phyloP scores from a whole-genome alignment of 2,113 vertebrate species.

The Rhinichthys klamathensis region DNA sequence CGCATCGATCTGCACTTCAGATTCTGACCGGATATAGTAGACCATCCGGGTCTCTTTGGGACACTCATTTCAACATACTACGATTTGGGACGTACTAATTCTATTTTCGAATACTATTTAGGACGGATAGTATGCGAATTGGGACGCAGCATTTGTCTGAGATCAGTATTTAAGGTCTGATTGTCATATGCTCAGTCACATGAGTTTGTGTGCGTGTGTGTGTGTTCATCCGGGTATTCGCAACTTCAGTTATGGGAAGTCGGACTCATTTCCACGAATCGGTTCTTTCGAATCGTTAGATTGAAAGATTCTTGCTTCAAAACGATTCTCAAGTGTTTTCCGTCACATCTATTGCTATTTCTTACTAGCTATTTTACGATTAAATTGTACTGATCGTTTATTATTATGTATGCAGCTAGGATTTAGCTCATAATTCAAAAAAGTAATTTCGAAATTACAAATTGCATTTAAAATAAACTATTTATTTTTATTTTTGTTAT shows the following conservation, averaged over 20 bases:
- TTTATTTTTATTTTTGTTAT: too few species aligned
- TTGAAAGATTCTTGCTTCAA: neutral
- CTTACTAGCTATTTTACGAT: neutral
- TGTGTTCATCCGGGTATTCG: neutral
- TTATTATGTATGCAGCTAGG: neutral
- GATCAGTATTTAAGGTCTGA: neutral
- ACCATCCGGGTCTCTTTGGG: too few species aligned
- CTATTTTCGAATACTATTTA: too few species aligned
- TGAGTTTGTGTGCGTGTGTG: conserved; percentile 24
- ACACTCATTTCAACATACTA: too few species aligned
- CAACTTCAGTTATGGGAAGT: neutral
- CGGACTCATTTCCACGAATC: neutral
- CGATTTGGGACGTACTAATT: too few species aligned
- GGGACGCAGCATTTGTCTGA: too few species aligned
- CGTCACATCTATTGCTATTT: neutral
- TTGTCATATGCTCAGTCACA: conserved; percentile 59
- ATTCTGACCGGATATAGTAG: too few species aligned
- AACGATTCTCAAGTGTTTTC: neutral
- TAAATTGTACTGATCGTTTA: neutral
- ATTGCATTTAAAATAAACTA: neutral
- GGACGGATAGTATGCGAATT: too few species aligned
- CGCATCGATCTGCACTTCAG: too few species aligned
- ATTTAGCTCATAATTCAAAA: neutral
- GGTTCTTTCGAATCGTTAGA: neutral
- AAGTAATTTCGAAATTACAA: neutral